Conservation (phyloP, 2,113 vertebrate genomes). For the Himantopus leucocephalus region DNA sequence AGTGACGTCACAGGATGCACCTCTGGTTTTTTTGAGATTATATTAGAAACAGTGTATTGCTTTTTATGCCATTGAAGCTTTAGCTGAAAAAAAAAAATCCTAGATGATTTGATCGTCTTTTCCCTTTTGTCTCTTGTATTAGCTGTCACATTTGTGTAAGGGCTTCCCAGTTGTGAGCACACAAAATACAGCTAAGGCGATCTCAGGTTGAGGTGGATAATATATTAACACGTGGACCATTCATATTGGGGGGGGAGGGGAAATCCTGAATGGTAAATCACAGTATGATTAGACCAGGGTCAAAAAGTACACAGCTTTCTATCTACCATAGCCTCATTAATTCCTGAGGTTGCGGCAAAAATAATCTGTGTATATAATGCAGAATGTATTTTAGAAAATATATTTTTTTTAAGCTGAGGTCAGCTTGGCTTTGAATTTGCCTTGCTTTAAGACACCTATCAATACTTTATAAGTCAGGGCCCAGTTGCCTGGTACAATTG, state of each 20-base stretch:
- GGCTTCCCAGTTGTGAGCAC: not conserved
- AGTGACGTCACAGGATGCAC: not conserved
- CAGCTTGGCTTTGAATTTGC: not conserved
- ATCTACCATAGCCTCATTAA: not conserved
- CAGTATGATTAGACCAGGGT: not conserved
- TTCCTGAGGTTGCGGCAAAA: not conserved
- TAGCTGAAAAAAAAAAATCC: not conserved
- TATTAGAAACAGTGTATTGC: not conserved
- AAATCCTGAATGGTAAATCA: not conserved
- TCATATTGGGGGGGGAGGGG: not conserved
- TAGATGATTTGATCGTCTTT: not conserved
- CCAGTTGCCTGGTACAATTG: not conserved
- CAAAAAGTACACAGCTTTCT: not conserved
- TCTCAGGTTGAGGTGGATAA: not conserved
- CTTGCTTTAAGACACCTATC: not conserved
- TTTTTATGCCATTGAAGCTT: not conserved
- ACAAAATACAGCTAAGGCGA: not conserved
- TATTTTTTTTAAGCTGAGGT: not conserved
- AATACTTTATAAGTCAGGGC: constrained; percentile 21
- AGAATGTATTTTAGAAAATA: not conserved
- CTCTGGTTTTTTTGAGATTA: not conserved
- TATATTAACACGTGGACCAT: not conserved
- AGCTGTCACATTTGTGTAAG: not conserved
- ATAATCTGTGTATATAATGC: not conserved
- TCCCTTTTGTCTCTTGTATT: not conserved